Base-by-base conservation (phyloP, 2,797 vertebrate genomes). In the Somateria mollissima region DNA sequence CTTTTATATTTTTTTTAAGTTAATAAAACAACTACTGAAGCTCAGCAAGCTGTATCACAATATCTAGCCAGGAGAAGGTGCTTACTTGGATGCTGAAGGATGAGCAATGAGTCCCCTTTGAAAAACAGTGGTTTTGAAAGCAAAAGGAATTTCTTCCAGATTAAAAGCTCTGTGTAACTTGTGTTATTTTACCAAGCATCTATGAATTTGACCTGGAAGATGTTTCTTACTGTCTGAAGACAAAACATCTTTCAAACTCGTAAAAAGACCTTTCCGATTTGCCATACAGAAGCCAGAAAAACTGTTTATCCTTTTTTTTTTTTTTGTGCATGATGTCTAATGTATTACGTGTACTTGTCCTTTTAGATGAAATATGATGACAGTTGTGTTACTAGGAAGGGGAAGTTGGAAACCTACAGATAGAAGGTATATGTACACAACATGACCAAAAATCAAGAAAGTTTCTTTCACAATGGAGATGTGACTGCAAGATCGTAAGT, bases 271-370 rank as follows among this genome's bases (percentile, higher is more conserved):
- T 79, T 89, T 76, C 10, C 28, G 3, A 58, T 66, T 45, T 45
- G 8, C 47, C 1, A 0, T 25, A 12, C 4, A 37, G 57, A 54
- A 76, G 7, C 37, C 79, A 57, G 19, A 30, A 69, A 72, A 74
- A 8, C 4, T 36, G 8, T 22, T 71, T 25, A 18, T 57, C 11
- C n/a, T 34, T 53, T 39, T 53, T 53, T 53, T 39, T 53, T 53
- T 5, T 53, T 53, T 5, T 34, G 8, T 51, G 22, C 11, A 27
- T 39, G 7, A 9, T 74, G 11, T 49, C 21, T 71, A 13, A 79
- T n/a, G 10, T 7, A 22, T 49, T 43, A 10, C 11, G 5, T 0
- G 0, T 43, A 4, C 58, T 83, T 85, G 24, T 69, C 4, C 0
- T 58, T 94, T 75, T 5, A 81, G 82, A 13, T 72, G 69, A 25